These are phyloP conservation scores for Columbina picui DNA, from an alignment of 2,113 vertebrate species.

Conservation along the genomic window DNA sequence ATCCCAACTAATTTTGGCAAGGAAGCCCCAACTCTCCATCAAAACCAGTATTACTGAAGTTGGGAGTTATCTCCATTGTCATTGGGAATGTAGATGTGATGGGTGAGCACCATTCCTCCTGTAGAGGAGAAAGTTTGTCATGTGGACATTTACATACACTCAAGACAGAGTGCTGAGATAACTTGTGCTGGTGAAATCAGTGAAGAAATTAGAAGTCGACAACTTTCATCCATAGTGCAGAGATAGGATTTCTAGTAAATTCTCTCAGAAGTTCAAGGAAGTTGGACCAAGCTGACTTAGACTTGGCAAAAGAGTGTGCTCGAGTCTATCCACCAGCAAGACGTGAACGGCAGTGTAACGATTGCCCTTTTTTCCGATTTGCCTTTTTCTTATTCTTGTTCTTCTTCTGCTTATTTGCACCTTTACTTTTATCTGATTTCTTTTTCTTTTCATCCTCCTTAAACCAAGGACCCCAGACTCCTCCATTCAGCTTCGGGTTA, in stretches of 20 bases:
- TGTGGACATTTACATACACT: neutral
- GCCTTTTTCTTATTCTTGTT: slow-evolving; percentile 78
- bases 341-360: slow-evolving; percentile 23
- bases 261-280: neutral
- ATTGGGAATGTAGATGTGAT: neutral
- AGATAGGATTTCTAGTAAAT: neutral
- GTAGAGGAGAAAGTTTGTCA: neutral
- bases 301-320: neutral
- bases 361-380: slow-evolving; percentile 16
- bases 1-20: neutral
- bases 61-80: rapidly evolving
- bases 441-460: slow-evolving; percentile 83
- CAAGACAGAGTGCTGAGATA: neutral
- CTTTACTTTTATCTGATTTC: slow-evolving; percentile 71
- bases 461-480: slow-evolving; percentile 97
- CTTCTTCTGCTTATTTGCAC: slow-evolving; percentile 79
- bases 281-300: neutral
- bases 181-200: neutral
- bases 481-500: slow-evolving; percentile 93
- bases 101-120: neutral
- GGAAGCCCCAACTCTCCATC: neutral
- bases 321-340: slow-evolving; percentile 21
- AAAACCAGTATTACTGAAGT: neutral
- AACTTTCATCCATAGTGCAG: neutral
- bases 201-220: neutral